Base-by-base conservation (phyloP, 2,797 vertebrate genomes). In the Clarias laeviceps region DNA sequence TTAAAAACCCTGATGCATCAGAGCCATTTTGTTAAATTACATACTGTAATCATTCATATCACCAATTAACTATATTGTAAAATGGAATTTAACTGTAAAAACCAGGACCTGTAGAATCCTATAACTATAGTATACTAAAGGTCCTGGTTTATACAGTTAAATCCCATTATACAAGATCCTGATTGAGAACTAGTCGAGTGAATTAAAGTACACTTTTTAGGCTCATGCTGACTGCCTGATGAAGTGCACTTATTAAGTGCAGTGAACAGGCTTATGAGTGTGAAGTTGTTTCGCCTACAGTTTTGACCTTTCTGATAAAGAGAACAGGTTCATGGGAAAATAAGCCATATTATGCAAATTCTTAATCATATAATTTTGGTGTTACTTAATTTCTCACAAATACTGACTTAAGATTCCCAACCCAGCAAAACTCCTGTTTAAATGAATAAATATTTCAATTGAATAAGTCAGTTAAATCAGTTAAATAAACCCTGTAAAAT, bases 151-250 rank as follows among this genome's bases (percentile, higher is more conserved):
- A 3, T 69, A n/a, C 69, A 7, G 15, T 54, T 74, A 56, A 56
- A 29, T 74, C 27, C 29, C 0, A 4, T 76, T 56, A 56, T 56
- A 32, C 27, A 56, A 56, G 27, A 18, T 32, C 27, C 50, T 20
- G 50, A 32, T 56, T 17, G 15, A 56, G 50, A 74, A 32, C 27
- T 56, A 74, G n/a, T n/a, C 69, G 18, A 56, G 27, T 76, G 17
- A 76, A 76, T 56, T 76, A 76, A 76, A 76, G 73, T 76, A 8
- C 14, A 29, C 72, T 74, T 74, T 73, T 73, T 17, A 73, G 0
- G 2, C 22, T 5, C 37, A 24, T 45, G 20, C 20, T 45, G 70
- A 27, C 40, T 50, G n/a, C 50, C 15, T 27, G 70, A 17, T 50
- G 72, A 29, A 56, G 45, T 74, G n/a, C 27, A 32, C 8, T 76